Percentiles rank a stretch among this genome's conserved stretches.
Conservation (phyloP, 2,113 vertebrate genomes). For the Neofelis nebulosa region DNA sequence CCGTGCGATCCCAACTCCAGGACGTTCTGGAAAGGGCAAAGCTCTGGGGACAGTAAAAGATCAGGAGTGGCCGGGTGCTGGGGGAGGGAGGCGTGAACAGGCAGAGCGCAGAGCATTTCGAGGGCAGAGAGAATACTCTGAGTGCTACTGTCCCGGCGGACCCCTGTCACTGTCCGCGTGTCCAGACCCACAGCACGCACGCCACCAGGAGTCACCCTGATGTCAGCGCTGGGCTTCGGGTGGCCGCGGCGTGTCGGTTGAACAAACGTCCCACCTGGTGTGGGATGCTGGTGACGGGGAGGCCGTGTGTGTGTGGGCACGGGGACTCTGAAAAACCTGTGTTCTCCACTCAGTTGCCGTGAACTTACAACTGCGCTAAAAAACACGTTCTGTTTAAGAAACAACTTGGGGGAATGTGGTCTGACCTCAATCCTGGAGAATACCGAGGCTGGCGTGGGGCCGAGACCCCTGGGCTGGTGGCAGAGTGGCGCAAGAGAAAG, state of each 20-base stretch:
- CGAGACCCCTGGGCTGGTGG: neutral
- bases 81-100: neutral
- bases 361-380: neutral
- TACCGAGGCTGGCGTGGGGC: neutral
- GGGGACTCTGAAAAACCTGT: neutral
- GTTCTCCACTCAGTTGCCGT: neutral
- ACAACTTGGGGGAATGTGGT: neutral
- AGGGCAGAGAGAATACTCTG: neutral
- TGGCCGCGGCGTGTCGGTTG: neutral
- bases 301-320: no score
- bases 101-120: neutral
- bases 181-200: neutral
- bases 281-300: neutral
- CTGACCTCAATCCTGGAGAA: neutral
- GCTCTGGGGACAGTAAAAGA: neutral
- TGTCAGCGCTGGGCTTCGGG: neutral
- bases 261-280: neutral
- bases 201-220: no score
- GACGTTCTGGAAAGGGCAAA: neutral
- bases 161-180: neutral
- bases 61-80: neutral
- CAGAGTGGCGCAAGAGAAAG: neutral
- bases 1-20: neutral
- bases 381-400: neutral
- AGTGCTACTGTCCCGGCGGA: fast-evolving